These are phyloP conservation scores for Plebejus argus DNA, from an alignment of 2,888 invertebrate species.

Conservation along the genomic window DNA sequence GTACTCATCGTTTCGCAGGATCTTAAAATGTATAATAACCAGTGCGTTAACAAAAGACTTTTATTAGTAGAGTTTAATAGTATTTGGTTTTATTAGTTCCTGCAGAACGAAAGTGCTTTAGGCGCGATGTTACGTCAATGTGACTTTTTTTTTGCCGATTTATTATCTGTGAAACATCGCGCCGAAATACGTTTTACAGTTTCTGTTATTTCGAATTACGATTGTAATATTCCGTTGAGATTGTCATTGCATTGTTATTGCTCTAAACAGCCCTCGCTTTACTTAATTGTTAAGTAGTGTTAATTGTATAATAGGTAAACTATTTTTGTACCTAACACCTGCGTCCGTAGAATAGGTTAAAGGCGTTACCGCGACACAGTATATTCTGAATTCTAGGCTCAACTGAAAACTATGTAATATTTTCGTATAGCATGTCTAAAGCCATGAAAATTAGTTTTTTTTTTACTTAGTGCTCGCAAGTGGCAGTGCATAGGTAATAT, in stretches of 20 bases:
- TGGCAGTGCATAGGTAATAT: neutral
- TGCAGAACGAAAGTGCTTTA: neutral
- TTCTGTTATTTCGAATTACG: constrained; percentile 27
- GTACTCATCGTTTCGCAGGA: neutral
- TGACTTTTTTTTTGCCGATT: constrained; percentile 6
- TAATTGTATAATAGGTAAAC: constrained; percentile 79
- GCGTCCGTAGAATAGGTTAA: constrained; percentile 72
- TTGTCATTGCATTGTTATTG: constrained; percentile 42
- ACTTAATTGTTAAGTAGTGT: constrained; percentile 79
- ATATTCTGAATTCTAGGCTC: constrained; percentile 55
- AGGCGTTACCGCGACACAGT: constrained; percentile 71
- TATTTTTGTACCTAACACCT: constrained; percentile 78
- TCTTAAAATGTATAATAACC: neutral
- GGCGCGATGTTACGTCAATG: constrained; percentile 9
- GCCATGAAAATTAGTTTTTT: neutral
- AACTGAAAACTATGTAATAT: constrained; percentile 50
- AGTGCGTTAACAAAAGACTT: neutral
- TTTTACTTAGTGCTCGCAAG: neutral
- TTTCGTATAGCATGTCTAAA: neutral
- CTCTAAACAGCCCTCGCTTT: constrained; percentile 63
- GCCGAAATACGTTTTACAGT: neutral
- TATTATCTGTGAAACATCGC: neutral
- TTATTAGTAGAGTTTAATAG: neutral
- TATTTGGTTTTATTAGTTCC: constrained; percentile 11
- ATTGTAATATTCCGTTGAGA: constrained; percentile 36